A percentile compares a stretch with the other conserved stretches of the same genome.
phyloP scores from a whole-genome alignment of 2,888 invertebrate genomes.

The Anthophora plumipes region DNA sequence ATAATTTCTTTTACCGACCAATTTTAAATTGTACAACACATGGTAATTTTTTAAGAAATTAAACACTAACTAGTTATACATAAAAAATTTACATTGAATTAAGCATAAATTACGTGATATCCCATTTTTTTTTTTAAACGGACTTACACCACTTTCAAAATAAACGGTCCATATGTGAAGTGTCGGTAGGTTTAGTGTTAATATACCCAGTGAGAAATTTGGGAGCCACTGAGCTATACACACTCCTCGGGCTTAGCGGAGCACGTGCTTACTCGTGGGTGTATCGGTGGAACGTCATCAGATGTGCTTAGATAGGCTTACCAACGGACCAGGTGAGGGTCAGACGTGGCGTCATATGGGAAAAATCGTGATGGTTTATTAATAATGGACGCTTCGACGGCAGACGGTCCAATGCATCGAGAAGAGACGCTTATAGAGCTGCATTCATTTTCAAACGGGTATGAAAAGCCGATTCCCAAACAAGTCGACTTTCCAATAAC shows the following conservation, averaged over 20 bases:
- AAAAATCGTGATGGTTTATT: slow-evolving; percentile 49
- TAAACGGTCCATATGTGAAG: too few species aligned
- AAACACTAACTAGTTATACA: too few species aligned
- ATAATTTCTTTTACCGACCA: too few species aligned
- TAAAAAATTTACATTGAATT: too few species aligned
- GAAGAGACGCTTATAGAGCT: neutral
- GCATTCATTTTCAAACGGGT: slow-evolving; percentile 15
- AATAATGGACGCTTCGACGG: slow-evolving; percentile 28
- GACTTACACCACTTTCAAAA: too few species aligned
- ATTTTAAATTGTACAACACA: too few species aligned
- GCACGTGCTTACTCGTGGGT: slow-evolving; percentile 29
- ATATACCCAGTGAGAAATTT: slow-evolving; percentile 5
- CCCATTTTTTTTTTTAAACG: too few species aligned
- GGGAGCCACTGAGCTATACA: slow-evolving; percentile 36
- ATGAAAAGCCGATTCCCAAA: slow-evolving; percentile 22
- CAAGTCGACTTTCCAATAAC: neutral
- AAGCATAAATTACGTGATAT: too few species aligned
- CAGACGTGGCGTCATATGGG: slow-evolving; percentile 49
- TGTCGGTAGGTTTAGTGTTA: too few species aligned
- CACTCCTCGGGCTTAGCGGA: slow-evolving; percentile 1
- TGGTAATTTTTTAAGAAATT: too few species aligned
- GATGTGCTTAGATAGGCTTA: slow-evolving; percentile 44
- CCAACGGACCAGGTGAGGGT: slow-evolving; percentile 42
- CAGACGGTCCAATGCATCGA: neutral
- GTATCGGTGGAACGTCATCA: slow-evolving; percentile 40